phyloP scores from a whole-genome alignment of 1,140 invertebrate genomes.

The Danaus plexippus region DNA sequence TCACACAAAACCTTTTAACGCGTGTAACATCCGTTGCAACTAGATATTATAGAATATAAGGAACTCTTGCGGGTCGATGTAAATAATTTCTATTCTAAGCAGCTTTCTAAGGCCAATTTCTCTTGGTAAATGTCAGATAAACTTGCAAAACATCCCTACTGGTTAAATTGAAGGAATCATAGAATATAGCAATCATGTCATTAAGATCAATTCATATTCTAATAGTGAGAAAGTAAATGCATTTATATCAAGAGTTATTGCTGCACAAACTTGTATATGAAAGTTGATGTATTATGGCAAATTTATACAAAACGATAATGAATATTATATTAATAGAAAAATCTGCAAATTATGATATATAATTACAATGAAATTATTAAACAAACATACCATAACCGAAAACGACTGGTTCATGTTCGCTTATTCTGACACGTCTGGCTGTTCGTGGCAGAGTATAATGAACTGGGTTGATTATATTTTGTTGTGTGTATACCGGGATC shows the following conservation, averaged over 20 bases:
- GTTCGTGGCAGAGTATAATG: conserved; percentile 48
- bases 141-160: conserved; percentile 16
- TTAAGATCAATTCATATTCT: too few species aligned
- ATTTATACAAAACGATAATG: too few species aligned
- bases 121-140: conserved; percentile 33
- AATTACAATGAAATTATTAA: not conserved
- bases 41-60: conserved; percentile 39
- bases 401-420: conserved; percentile 50
- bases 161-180: not conserved
- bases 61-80: conserved; percentile 45
- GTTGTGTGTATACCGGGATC: conserved; percentile 17
- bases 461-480: conserved; percentile 22
- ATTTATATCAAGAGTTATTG: too few species aligned
- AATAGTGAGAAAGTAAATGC: too few species aligned
- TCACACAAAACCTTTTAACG: too few species aligned
- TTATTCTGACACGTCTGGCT: conserved; percentile 56
- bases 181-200: too few species aligned
- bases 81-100: conserved; percentile 59
- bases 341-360: too few species aligned
- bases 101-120: conserved; percentile 61
- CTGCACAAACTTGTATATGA: too few species aligned
- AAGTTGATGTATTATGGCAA: too few species aligned
- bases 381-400: conserved; percentile 56
- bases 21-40: conserved; percentile 24
- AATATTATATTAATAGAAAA: too few species aligned